Conservation (phyloP, 2,888 invertebrate species). For the Tineola bisselliella region DNA sequence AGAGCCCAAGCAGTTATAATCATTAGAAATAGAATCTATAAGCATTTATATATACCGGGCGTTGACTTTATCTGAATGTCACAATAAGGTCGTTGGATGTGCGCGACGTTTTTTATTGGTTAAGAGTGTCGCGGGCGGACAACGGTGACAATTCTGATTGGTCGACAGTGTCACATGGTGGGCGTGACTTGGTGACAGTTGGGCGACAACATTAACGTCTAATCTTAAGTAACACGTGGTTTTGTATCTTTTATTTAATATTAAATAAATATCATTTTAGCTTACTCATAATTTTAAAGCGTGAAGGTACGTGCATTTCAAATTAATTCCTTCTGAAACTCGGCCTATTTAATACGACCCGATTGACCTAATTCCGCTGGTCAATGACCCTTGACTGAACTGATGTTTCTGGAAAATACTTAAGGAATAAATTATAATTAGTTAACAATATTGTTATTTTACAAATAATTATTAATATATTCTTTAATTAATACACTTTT, state of each 20-base stretch:
- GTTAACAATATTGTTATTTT: no score
- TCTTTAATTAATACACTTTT: no score
- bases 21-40: no score
- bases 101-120: slow-evolving; percentile 46
- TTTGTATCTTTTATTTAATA: no score
- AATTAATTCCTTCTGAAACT: background rate
- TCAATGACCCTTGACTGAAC: background rate
- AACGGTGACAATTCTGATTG: slow-evolving; percentile 56
- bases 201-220: slow-evolving; percentile 4
- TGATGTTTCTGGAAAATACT: background rate
- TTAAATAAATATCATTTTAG: no score
- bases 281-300: no score
- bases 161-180: slow-evolving; percentile 45
- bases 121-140: slow-evolving; percentile 48
- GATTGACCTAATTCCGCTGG: background rate
- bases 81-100: slow-evolving; percentile 60
- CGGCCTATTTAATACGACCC: background rate
- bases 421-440: no score
- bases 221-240: background rate
- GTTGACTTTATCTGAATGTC: slow-evolving; percentile 28
- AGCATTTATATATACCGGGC: background rate
- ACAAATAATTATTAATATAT: no score
- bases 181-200: slow-evolving; percentile 31
- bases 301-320: background rate
- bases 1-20: no score